Evolutionary conservation across 2,113 vertebrate species (phyloP).

Genomic region (Penelope pileata): DNA sequence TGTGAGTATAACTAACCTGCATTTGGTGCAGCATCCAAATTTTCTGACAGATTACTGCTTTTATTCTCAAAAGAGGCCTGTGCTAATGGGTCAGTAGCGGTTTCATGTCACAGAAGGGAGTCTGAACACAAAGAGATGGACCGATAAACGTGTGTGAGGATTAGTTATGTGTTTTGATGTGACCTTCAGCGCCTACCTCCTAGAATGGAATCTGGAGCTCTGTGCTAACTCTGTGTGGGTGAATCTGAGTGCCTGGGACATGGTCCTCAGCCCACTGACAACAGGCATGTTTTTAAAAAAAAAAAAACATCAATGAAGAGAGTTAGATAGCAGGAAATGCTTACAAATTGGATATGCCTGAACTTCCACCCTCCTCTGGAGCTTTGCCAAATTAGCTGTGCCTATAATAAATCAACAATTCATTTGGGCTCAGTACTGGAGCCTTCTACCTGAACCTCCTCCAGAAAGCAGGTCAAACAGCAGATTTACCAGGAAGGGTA

Average conservation of each 20-base stretch:
- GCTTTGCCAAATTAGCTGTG: not conserved
- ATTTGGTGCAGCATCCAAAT: not conserved
- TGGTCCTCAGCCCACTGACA: not conserved
- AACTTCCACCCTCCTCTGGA: not conserved
- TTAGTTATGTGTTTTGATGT: not conserved
- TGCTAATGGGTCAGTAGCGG: not conserved
- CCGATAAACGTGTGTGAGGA: not conserved
- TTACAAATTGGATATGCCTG: not conserved
- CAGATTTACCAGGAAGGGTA: not conserved
- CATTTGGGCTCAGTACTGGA: not conserved
- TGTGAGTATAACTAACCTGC: not conserved
- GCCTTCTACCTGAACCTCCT: not conserved
- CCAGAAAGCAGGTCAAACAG: not conserved
- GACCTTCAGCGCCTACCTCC: not conserved
- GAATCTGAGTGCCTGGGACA: not conserved
- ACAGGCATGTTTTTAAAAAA: not conserved
- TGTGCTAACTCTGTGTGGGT: accelerated
- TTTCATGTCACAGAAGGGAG: not conserved
- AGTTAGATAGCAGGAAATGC: not conserved
- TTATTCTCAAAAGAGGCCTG: not conserved
- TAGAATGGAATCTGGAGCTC: not conserved
- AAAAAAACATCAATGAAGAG: not conserved
- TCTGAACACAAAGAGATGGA: not conserved
- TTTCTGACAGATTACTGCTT: not conserved
- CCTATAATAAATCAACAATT: not conserved